Evolutionary conservation across 2,797 vertebrate genomes (phyloP).

Genomic region (Arctocebus calabarensis): DNA sequence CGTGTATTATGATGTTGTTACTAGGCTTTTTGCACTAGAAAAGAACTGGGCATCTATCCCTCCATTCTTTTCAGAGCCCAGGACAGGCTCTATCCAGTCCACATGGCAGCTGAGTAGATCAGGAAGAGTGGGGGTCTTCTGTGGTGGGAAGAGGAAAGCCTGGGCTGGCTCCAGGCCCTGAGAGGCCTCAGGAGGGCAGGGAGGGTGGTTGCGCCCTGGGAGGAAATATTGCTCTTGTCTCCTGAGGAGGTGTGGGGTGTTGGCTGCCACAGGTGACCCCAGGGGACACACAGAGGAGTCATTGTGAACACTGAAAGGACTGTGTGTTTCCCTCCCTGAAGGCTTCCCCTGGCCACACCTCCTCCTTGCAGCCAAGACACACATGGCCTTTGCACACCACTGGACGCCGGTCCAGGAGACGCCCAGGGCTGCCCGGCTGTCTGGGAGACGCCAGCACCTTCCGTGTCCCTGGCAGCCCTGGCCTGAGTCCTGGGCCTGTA

Average conservation of each 20-base stretch:
- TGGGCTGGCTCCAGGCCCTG: rapidly evolving
- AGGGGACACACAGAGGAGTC: slow-evolving; percentile 36
- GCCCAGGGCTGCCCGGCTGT: neutral
- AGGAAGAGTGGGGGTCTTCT: neutral
- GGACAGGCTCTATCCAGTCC: rapidly evolving
- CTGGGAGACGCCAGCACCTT: neutral
- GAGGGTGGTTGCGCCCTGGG: neutral
- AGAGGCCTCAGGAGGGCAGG: neutral
- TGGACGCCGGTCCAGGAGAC: neutral
- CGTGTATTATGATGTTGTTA: no score
- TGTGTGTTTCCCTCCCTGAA: neutral
- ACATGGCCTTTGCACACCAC: neutral
- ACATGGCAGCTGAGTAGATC: rapidly evolving
- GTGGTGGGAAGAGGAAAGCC: neutral
- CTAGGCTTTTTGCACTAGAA: neutral
- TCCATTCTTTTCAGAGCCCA: neutral
- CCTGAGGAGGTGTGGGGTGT: neutral
- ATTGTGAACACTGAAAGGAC: slow-evolving; percentile 65
- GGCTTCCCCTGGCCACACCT: neutral
- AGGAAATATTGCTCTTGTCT: neutral
- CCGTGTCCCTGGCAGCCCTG: neutral
- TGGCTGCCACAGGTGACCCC: neutral
- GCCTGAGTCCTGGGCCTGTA: neutral
- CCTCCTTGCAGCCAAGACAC: slow-evolving; percentile 32
- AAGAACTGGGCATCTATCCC: neutral